These are phyloP conservation scores for Zonotrichia leucophrys DNA, from an alignment of 2,113 vertebrate genomes.

Conservation along the genomic window DNA sequence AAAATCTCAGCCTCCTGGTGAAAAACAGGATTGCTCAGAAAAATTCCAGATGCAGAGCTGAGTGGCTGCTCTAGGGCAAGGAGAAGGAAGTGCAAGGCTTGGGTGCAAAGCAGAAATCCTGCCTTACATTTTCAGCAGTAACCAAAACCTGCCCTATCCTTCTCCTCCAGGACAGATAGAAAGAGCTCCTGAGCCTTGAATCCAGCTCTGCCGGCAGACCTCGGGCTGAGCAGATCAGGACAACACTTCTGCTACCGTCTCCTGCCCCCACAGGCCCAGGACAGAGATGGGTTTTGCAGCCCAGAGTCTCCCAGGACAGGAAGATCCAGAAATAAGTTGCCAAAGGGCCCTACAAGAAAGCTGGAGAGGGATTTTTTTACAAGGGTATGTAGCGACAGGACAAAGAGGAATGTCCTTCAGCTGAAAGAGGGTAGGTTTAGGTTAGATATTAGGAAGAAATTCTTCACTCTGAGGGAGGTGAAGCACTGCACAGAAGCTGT, in stretches of 20 bases:
- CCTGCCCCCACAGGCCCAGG: not conserved
- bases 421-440: not conserved
- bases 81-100: not conserved
- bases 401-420: not conserved
- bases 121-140: not conserved
- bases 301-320: not conserved
- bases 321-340: not conserved
- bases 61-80: not conserved
- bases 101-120: not conserved
- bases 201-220: not conserved
- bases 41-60: not conserved
- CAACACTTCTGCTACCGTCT: not conserved
- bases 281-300: not conserved
- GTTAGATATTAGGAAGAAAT: not conserved
- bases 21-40: not conserved
- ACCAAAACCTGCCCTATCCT: not conserved
- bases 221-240: not conserved
- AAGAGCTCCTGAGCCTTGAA: not conserved
- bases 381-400: not conserved
- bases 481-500: not conserved
- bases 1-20: not conserved
- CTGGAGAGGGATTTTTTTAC: not conserved
- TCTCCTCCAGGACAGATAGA: not conserved
- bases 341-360: not conserved
- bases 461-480: not conserved